Conservation (phyloP, 1,140 invertebrate genomes). For the Lethocerus indicus region DNA sequence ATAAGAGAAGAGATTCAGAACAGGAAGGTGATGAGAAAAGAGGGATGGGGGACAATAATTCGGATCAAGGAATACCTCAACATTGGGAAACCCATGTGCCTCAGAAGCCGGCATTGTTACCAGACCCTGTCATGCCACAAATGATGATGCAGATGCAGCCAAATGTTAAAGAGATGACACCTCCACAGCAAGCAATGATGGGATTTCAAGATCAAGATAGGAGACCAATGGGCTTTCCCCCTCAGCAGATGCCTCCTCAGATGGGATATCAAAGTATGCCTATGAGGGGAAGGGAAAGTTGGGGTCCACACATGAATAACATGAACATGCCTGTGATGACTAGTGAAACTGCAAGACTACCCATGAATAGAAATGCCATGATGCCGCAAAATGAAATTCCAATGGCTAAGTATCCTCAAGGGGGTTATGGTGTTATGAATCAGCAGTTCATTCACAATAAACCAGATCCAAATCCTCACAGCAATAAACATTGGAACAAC, state of each 20-base stretch:
- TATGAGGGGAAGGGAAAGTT: constrained; percentile 2
- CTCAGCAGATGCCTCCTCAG: background rate
- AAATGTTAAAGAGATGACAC: constrained; percentile 6
- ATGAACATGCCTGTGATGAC: background rate
- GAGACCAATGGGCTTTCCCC: background rate
- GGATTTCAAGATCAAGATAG: constrained; percentile 1
- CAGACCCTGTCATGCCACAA: constrained; percentile 11
- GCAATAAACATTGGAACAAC: background rate
- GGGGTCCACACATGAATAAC: constrained; percentile 3
- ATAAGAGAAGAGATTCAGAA: constrained; percentile 7
- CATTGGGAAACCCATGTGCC: background rate
- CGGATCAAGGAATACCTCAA: background rate
- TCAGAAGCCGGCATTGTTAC: constrained; percentile 2
- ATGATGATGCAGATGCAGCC: constrained; percentile 6
- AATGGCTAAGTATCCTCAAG: background rate
- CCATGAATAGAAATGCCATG: background rate
- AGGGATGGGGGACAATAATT: background rate
- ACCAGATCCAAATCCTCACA: too few relatives aligned
- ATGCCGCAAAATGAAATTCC: background rate
- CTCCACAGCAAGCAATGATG: background rate
- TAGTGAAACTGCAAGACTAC: background rate
- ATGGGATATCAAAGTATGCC: background rate
- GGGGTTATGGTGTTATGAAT: too few relatives aligned
- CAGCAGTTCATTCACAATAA: too few relatives aligned
- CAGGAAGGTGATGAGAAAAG: constrained; percentile 12